phyloP scores from a whole-genome alignment of 1,140 invertebrate species.

The Heliothis subflexa region DNA sequence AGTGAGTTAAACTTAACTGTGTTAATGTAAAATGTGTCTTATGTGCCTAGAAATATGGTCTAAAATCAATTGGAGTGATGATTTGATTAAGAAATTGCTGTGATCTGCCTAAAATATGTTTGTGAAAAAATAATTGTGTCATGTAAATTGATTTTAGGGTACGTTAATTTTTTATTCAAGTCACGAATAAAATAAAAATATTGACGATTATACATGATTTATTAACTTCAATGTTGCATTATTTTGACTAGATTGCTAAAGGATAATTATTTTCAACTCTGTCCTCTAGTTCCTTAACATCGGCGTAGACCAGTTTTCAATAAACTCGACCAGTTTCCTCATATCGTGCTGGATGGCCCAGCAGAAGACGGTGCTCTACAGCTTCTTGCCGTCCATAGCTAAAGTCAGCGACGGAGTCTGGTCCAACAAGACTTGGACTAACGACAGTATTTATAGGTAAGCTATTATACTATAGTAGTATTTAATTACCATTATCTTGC shows the following conservation, averaged over 20 bases:
- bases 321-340: conserved; percentile 78
- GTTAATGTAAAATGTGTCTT: background rate
- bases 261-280: conserved; percentile 8
- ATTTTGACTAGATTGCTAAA: too few species aligned
- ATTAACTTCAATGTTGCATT: too few species aligned
- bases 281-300: conserved; percentile 69
- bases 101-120: too few species aligned
- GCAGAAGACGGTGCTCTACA: conserved; percentile 74
- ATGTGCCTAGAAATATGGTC: too few species aligned
- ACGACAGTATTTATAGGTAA: conserved; percentile 76
- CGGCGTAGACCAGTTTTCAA: conserved; percentile 75
- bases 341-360: conserved; percentile 81
- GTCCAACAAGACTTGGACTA: conserved; percentile 79
- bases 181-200: too few species aligned
- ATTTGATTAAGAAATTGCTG: too few species aligned
- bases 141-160: too few species aligned
- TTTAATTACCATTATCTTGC: too few species aligned
- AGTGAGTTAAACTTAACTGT: conserved; percentile 24
- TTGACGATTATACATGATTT: too few species aligned
- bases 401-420: conserved; percentile 75
- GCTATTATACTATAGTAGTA: background rate
- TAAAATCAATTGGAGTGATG: too few species aligned
- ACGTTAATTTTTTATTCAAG: too few species aligned
- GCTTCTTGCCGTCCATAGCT: conserved; percentile 77
- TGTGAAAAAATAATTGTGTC: too few species aligned